Conservation (phyloP, 2,113 vertebrate genomes). For the Octodon degus region DNA sequence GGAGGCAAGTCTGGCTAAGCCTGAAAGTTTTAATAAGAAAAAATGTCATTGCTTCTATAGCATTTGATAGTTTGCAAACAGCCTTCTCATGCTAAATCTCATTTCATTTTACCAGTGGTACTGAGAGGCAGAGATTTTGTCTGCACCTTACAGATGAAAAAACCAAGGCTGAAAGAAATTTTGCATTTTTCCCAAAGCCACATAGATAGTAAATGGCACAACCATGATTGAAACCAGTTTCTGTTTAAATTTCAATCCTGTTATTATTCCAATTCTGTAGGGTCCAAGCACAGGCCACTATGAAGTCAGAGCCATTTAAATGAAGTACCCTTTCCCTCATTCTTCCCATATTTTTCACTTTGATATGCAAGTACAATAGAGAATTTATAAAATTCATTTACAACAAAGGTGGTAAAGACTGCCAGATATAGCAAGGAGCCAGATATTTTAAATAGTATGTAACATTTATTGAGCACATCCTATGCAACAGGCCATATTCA, state of each 20-base stretch:
- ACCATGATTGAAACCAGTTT: background rate
- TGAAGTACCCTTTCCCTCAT: background rate
- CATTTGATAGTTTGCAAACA: conserved; percentile 5
- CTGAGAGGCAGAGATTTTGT: background rate
- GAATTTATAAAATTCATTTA: background rate
- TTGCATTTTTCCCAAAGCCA: background rate
- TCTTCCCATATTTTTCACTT: background rate
- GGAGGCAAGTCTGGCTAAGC: background rate
- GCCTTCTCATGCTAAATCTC: background rate
- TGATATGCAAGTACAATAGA: background rate
- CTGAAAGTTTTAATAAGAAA: background rate
- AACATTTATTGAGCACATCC: background rate
- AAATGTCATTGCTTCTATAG: background rate
- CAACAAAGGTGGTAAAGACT: background rate
- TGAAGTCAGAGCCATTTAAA: conserved; percentile 28
- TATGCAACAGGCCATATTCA: background rate
- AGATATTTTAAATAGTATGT: background rate
- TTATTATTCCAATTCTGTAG: background rate
- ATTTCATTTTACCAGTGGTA: background rate
- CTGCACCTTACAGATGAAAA: conserved; percentile 17
- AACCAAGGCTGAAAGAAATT: conserved; percentile 6
- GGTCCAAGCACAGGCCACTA: background rate
- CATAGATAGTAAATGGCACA: background rate
- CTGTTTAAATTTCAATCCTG: background rate
- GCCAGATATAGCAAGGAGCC: background rate